A percentile compares a stretch with the other conserved stretches of the same genome.
Conservation (phyloP, 2,113 vertebrate genomes). For the Pelmatolapia mariae region DNA sequence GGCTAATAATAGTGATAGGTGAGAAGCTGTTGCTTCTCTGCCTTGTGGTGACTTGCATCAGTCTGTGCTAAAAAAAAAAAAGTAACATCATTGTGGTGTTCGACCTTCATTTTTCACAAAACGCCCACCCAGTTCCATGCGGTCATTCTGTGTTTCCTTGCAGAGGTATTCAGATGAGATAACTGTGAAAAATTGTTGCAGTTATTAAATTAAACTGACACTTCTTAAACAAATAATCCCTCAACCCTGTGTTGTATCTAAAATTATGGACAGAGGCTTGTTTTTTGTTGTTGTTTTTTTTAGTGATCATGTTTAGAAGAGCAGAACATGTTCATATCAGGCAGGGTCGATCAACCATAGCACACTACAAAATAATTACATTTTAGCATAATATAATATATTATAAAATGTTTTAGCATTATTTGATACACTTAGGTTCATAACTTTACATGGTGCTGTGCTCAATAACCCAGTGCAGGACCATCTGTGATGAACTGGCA, state of each 20-base stretch:
- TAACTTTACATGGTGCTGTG: not conserved
- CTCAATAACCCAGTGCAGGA: not conserved
- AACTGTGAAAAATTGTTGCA: not conserved
- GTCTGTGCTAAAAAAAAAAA: fast-evolving
- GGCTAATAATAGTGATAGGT: not conserved
- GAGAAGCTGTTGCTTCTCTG: fast-evolving
- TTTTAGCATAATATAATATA: not conserved
- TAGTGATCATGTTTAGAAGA: fast-evolving
- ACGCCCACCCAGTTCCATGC: fast-evolving
- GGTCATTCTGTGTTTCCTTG: fast-evolving
- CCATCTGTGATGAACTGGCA: fast-evolving
- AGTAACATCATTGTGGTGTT: fast-evolving
- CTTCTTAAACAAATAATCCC: fast-evolving
- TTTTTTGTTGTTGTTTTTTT: not conserved
- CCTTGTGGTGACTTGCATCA: fast-evolving
- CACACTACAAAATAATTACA: fast-evolving
- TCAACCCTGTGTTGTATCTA: fast-evolving
- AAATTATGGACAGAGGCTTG: not conserved
- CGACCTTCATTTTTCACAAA: fast-evolving
- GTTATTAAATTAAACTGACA: not conserved
- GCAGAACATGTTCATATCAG: fast-evolving
- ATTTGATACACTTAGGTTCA: not conserved
- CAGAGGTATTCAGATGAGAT: not conserved
- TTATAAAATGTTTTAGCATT: fast-evolving
- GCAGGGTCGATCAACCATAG: fast-evolving